Base-by-base conservation (phyloP, 1,140 invertebrate genomes). In the Riptortus pedestris region DNA sequence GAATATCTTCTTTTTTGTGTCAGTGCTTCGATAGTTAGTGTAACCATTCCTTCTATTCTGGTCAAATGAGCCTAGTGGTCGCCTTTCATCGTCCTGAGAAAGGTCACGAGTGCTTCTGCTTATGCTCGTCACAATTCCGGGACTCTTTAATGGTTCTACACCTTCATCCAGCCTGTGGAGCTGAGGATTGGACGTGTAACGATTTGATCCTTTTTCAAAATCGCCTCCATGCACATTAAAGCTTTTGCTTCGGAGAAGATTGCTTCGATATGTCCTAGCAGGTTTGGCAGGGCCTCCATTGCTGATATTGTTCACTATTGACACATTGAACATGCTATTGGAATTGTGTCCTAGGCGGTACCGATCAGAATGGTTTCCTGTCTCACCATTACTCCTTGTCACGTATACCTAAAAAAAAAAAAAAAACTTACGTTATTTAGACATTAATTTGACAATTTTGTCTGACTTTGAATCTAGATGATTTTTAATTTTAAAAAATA, bases 101-200 rank as follows among this genome's bases (percentile, higher is more conserved):
- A 91, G 72, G 72, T 90, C 87, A 61, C 83, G 80, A 67, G 88
- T 87, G 71, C 87, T 90, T 57, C 88, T 80, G 72, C 84, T 90
- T 27, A 91, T 87, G 67, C 87, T 87, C 47, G 86, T 87, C 4
- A 91, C 83, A 61, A 91, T 87, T 38, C 86, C 86, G 0, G 89
- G 89, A 72, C 87, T 90, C 70, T 90, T 90, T 0, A 91, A 74
- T 20, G 87, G 86, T 63, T 83, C 80, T 7, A 84, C 81, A 24
- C 80, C 82, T 69, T 85, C 84, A 66, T 84, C 79, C 24, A 86
- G 72, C 22, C 80, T 77, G 70, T 83, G 83, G 20, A 90, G 72
- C 66, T 89, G 86, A 16, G 86, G 83, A 72, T 85, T 89, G 0
- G 85, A 88, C 69, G 85, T 87, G 74, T 88, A 68, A 83, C 79